Percentiles rank a stretch among this genome's conserved stretches.
Conservation (phyloP, 1,140 invertebrate genomes). For the Cotesia typhae region DNA sequence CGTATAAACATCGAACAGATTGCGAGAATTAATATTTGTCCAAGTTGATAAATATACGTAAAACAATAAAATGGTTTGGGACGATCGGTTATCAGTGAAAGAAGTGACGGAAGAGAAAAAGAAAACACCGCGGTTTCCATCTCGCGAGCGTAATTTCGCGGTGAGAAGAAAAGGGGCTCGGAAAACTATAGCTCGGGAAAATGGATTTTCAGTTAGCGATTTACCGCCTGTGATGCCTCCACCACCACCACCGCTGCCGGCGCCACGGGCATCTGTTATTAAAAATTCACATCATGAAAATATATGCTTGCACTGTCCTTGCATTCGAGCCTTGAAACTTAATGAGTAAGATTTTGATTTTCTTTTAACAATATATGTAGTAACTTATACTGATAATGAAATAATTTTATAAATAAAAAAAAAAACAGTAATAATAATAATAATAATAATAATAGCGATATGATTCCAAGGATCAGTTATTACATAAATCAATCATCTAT, state of each 20-base stretch:
- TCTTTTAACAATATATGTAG: too few species aligned
- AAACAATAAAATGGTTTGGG: constrained; percentile 52
- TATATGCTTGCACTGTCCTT: not conserved
- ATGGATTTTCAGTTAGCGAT: constrained; percentile 39
- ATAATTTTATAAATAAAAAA: too few species aligned
- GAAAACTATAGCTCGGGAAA: constrained; percentile 41
- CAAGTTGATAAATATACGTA: not conserved
- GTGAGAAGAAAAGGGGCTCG: constrained; percentile 62
- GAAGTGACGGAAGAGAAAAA: constrained; percentile 65
- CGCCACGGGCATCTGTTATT: too few species aligned
- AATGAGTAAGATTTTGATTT: constrained; percentile 20
- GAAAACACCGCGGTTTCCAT: constrained; percentile 74
- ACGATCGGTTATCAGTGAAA: constrained; percentile 61
- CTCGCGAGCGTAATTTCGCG: constrained; percentile 73
- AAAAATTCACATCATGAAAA: not conserved
- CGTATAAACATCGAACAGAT: not conserved
- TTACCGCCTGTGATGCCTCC: not conserved
- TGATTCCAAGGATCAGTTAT: constrained; percentile 8
- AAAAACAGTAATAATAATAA: not conserved
- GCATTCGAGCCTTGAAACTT: not conserved
- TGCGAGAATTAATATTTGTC: too few species aligned
- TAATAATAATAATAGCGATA: not conserved
- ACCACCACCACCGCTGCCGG: not conserved
- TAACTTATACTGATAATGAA: not conserved
- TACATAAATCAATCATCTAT: constrained; percentile 4